phyloP scores from a whole-genome alignment of 2,888 invertebrate species.

The Zygothrica quintamaculata region DNA sequence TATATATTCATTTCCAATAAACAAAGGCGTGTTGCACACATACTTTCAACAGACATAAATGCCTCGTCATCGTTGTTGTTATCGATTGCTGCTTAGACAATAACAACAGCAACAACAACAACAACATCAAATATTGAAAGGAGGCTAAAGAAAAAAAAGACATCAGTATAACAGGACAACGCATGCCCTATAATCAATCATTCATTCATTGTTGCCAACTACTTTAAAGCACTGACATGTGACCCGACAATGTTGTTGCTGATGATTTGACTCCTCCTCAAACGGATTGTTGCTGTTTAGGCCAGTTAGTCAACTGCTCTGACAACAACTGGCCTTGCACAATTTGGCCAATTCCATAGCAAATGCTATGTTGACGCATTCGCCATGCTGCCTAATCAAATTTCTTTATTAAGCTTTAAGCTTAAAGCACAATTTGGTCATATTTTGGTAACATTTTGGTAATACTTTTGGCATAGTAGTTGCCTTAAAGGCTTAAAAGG shows the following conservation, averaged over 20 bases:
- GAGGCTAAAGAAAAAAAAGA: not conserved
- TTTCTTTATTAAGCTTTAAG: too few species aligned
- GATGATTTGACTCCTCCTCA: conserved; percentile 23
- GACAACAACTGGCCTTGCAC: too few species aligned
- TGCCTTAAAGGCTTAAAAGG: too few species aligned
- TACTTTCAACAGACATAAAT: conserved; percentile 9
- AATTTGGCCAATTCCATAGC: too few species aligned
- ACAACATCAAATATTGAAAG: not conserved
- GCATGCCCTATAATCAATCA: conserved; percentile 64
- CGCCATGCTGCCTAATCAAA: too few species aligned
- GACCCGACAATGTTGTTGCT: conserved; percentile 20
- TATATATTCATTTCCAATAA: conserved; percentile 23
- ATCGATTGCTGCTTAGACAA: conserved; percentile 31
- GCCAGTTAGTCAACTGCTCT: too few species aligned
- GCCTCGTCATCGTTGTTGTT: conserved; percentile 9
- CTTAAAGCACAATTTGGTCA: too few species aligned
- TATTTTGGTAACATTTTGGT: too few species aligned
- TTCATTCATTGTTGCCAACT: conserved; percentile 64
- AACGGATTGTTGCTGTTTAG: too few species aligned
- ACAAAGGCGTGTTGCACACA: conserved; percentile 28
- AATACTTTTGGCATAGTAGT: too few species aligned
- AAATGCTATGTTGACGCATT: too few species aligned
- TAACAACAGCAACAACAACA: not conserved
- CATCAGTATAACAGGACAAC: conserved; percentile 16
- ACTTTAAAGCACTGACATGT: conserved; percentile 62